These are phyloP conservation scores for Dicentrarchus labrax DNA, from an alignment of 2,113 vertebrate genomes.

Conservation along the genomic window DNA sequence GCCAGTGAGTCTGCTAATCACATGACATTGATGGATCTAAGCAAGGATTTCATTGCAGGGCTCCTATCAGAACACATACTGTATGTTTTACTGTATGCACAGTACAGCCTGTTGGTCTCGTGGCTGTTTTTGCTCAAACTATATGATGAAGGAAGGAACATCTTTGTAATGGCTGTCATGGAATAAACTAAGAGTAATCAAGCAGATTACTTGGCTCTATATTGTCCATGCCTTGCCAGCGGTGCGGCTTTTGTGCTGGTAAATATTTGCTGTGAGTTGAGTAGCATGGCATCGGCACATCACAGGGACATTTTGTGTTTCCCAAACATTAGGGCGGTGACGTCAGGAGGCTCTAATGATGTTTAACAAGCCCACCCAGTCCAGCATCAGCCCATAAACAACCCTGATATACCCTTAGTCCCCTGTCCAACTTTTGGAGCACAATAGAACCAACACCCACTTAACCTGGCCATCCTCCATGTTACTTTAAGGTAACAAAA, in stretches of 20 bases:
- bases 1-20: constrained; percentile 50
- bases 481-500: constrained; percentile 61
- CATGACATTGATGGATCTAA: constrained; percentile 46
- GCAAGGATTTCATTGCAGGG: constrained; percentile 24
- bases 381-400: constrained; percentile 80
- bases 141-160: constrained; percentile 66
- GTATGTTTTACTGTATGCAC: neutral
- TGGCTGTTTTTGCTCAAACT: constrained; percentile 55
- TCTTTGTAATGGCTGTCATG: constrained; percentile 68
- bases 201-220: constrained; percentile 76
- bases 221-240: constrained; percentile 70
- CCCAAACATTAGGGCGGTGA: constrained; percentile 82
- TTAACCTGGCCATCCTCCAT: constrained; percentile 54
- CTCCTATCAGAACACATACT: constrained; percentile 31
- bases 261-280: constrained; percentile 86
- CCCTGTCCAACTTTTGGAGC: constrained; percentile 58
- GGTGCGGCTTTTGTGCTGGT: constrained; percentile 75
- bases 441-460: constrained; percentile 59
- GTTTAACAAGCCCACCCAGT: constrained; percentile 80
- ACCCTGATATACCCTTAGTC: constrained; percentile 65
- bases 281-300: constrained; percentile 80
- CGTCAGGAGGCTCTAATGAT: constrained; percentile 79
- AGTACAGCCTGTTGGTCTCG: constrained; percentile 20
- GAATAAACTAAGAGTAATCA: constrained; percentile 80
- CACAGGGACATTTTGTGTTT: constrained; percentile 81